Evolutionary conservation across 2,113 vertebrate genomes (phyloP).

Genomic region (Thymallus thymallus): DNA sequence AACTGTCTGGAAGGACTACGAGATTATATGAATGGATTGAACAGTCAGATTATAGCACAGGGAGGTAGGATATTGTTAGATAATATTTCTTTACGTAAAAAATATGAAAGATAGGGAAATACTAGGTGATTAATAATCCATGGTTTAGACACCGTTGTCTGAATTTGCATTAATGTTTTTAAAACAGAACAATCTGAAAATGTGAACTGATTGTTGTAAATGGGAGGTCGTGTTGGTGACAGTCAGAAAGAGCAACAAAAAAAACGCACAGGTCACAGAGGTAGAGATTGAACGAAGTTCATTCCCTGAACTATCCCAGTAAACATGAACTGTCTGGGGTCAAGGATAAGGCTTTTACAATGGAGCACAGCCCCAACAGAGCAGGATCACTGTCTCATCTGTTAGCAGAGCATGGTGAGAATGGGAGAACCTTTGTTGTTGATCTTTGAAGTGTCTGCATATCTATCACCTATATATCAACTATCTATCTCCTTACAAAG

Average conservation of each 20-base stretch:
- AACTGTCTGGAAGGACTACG: background rate
- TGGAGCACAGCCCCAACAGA: constrained; percentile 4
- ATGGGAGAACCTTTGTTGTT: constrained; percentile 4
- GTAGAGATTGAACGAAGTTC: constrained; percentile 8
- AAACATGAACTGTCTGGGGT: constrained; percentile 16
- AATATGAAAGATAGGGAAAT: background rate
- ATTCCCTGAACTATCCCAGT: background rate
- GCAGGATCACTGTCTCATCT: background rate
- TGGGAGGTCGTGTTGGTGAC: background rate
- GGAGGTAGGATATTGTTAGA: background rate
- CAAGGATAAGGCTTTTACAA: constrained; percentile 3
- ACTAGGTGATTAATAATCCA: background rate
- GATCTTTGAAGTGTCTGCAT: constrained; percentile 5
- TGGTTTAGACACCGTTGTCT: background rate
- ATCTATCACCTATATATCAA: background rate
- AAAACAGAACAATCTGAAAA: background rate
- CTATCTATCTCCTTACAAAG: background rate
- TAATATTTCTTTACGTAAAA: background rate
- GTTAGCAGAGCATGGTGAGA: background rate
- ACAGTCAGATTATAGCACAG: background rate
- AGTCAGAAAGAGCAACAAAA: background rate
- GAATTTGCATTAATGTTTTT: background rate
- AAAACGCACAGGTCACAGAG: constrained; percentile 12
- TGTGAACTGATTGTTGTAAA: background rate
- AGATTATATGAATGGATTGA: background rate